Conservation (phyloP, 2,797 vertebrate species). For the Halcyon smyrnensis region DNA sequence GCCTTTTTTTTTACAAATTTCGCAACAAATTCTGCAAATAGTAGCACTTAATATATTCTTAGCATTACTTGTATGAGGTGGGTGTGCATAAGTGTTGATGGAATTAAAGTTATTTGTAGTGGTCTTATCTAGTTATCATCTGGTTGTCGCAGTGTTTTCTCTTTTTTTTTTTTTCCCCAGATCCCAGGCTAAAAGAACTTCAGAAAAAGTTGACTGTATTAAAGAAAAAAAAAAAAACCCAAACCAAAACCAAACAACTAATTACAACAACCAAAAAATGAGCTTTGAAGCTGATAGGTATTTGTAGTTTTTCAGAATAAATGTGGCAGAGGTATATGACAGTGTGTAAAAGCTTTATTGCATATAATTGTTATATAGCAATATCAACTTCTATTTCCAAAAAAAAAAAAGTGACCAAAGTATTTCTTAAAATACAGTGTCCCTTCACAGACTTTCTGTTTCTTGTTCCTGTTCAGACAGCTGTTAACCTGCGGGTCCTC, state of each 20-base stretch:
- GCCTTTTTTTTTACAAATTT: background rate
- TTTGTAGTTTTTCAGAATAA: background rate
- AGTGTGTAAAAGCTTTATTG: background rate
- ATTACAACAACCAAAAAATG: no score
- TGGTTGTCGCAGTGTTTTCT: background rate
- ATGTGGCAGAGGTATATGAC: no score
- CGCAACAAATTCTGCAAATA: background rate
- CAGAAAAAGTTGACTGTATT: background rate
- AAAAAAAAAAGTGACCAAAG: no score
- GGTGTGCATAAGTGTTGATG: background rate
- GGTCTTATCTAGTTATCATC: background rate
- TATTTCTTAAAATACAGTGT: no score
- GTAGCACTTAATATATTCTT: background rate
- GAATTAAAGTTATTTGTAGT: background rate
- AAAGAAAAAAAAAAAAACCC: background rate
- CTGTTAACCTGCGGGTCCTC: background rate
- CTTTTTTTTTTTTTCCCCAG: background rate
- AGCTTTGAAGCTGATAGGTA: background rate
- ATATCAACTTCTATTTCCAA: background rate
- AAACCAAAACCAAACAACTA: no score
- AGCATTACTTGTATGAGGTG: background rate
- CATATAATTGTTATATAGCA: background rate
- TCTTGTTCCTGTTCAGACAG: background rate
- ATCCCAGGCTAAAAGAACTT: background rate
- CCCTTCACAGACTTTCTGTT: background rate